Base-by-base conservation (phyloP, 1,140 invertebrate genomes). In the Sycophila sp. region DNA sequence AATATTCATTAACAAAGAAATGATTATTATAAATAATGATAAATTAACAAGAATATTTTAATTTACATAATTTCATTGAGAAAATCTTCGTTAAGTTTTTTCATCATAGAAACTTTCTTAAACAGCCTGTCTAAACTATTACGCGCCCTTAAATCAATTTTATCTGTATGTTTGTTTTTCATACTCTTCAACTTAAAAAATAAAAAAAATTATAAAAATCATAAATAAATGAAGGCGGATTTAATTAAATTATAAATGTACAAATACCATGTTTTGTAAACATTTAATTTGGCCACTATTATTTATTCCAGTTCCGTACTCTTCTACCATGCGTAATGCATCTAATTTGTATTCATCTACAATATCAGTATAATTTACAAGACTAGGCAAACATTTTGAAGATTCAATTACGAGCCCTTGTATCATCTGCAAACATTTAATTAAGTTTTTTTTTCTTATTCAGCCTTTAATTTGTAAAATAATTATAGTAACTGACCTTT, bases 241-340 rank as follows among this genome's bases (percentile, higher is more conserved):
- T 7, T 0, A 34, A 15, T 32, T 19, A 34, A 34, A n/a, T n/a
- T n/a, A n/a, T n/a, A n/a, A 56, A 17, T n/a, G 2, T 15, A 34
- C 5, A 17, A 0, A 36, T 42, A 72, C 70, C 70, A 53, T 66
- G n/a, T 59, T 72, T 59, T 32, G 42, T 13, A 65, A 62, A 53
- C 32, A 55, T 28, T 30, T 67, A 5, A 67, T 36, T 60, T 72
- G 60, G 30, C 34, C 28, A 15, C 45, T 67, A 3, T 38, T 30
- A 28, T 42, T 59, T 22, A 19, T 8, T 19, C 67, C 67, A 5
- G n/a, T 10, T 10, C 56, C 34, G 8, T 34, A 40, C 7, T 72
- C 47, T 32, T 60, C 34, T 1, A 60, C 2, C 22, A 60, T 32
- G 22, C 34, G 10, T 0, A 42, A 34, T 42, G 22, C 8, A 38